Evolutionary conservation across 2,888 invertebrate species (phyloP), one percentile per base, ranked within the genome.

Genomic region (Ormyrus labotus): DNA sequence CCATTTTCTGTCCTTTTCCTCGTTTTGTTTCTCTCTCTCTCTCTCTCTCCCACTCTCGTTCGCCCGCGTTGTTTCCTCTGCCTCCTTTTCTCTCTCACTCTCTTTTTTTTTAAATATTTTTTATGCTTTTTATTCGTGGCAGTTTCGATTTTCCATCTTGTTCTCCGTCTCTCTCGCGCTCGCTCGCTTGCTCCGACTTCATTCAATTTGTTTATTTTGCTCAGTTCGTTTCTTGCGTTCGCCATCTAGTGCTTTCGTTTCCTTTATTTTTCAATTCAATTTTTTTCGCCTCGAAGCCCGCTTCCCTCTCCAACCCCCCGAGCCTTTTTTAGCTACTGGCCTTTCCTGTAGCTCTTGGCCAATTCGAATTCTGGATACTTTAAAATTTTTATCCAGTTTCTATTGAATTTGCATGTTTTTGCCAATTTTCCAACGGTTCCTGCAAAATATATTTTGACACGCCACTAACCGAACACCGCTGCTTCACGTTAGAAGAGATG

Each of bases 141-240:
- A 81, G 78, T 78, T 81, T 78, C 81, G 74, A 81, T 81, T 81
- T 81, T 81, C 81, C 76, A 75, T 81, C 81, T 68, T 65, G 45
- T 19, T 67, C 68, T 19, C 73, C 48, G 11, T 47, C 68, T 73
- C 64, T 51, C 60, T 63, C 60, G 6, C 55, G 19, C 58, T 55
- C 50, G 13, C 47, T 57, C 57, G n/a, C 53, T 19, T 45, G 5
- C 68, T 53, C 68, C 13, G 61, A 48, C 74, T 64, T 69, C 69
- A 72, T 80, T 74, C 74, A 74, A 78, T 82, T 82, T 80, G 77
- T 78, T 82, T 82, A 80, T 80, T 80, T 82, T 75, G 77, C 67
- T 76, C 68, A 60, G 64, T 65, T 82, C 68, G 69, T 74, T 65
- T 69, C 64, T 72, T 64, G 65, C 63, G 60, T 67, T 81, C 71